Conservation (phyloP, 2,888 invertebrate species). For the Pseudoips prasinana region DNA sequence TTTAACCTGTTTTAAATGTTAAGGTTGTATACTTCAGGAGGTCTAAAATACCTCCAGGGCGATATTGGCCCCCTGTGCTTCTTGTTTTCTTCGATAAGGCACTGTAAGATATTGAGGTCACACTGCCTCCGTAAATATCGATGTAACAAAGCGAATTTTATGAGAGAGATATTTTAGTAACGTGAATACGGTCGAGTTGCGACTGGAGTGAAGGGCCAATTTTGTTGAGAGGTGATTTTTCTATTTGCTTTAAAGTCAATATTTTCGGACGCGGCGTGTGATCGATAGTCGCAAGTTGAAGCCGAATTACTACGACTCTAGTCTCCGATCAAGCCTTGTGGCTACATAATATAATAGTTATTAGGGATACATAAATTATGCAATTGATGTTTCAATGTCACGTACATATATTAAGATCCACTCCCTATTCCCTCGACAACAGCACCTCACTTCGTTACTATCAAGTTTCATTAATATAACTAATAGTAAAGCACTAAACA, state of each 20-base stretch:
- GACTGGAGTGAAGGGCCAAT: constrained; percentile 42
- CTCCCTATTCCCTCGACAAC: constrained; percentile 23
- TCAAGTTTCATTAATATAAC: constrained; percentile 6
- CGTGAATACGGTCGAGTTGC: constrained; percentile 28
- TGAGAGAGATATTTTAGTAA: constrained; percentile 54
- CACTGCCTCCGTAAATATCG: constrained; percentile 49
- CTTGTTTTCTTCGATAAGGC: constrained; percentile 74
- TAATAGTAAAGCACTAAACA: constrained; percentile 13
- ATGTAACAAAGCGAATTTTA: constrained; percentile 39
- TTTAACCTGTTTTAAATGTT: constrained; percentile 80
- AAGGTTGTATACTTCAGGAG: constrained; percentile 72
- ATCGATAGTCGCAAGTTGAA: constrained; percentile 43
- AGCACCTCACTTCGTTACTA: constrained; percentile 17
- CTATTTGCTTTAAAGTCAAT: constrained; percentile 39
- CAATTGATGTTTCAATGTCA: constrained; percentile 50
- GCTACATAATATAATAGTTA: constrained; percentile 43
- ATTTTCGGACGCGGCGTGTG: constrained; percentile 49
- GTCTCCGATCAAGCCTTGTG: constrained; percentile 44
- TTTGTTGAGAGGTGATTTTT: constrained; percentile 33
- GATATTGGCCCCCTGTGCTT: constrained; percentile 70
- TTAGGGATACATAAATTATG: constrained; percentile 40
- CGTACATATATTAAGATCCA: constrained; percentile 28
- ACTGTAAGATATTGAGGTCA: constrained; percentile 43
- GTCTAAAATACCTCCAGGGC: constrained; percentile 57
- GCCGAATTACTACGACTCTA: constrained; percentile 57